These are phyloP conservation scores for Scyliorhinus canicula DNA, from an alignment of 2,797 vertebrate genomes.

Conservation along the genomic window DNA sequence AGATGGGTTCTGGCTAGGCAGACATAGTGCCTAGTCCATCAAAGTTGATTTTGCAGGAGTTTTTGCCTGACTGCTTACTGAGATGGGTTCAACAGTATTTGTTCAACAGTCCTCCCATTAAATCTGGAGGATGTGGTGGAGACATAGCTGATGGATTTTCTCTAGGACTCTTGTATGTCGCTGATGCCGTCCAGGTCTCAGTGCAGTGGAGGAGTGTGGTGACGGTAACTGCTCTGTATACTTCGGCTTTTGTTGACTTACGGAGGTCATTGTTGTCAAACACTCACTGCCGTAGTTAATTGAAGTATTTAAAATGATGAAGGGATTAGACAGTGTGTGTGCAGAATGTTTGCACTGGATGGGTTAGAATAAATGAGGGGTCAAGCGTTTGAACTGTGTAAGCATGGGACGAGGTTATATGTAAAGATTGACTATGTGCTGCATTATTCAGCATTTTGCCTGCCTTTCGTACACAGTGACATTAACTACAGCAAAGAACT, in stretches of 20 bases:
- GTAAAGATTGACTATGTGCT: background rate
- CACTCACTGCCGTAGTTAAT: background rate
- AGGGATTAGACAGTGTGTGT: background rate
- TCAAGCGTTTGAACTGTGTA: background rate
- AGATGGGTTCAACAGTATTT: no score
- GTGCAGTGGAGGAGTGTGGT: background rate
- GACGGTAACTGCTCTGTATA: background rate
- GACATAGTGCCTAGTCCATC: no score
- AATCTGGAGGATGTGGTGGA: background rate
- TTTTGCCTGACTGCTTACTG: no score
- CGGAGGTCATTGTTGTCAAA: background rate
- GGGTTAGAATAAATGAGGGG: background rate
- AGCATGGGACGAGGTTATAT: background rate
- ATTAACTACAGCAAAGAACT: background rate
- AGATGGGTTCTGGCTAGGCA: no score
- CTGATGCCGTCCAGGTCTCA: background rate
- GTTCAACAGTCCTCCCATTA: no score
- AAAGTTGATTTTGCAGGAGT: no score
- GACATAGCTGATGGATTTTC: background rate
- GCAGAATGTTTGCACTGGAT: background rate
- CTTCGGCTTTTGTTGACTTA: background rate
- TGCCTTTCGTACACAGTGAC: background rate
- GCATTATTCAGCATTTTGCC: background rate
- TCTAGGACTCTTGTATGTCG: background rate
- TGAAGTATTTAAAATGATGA: background rate